These are phyloP conservation scores for Zeugodacus cucurbitae DNA, from an alignment of 1,140 invertebrate genomes.

Conservation along the genomic window DNA sequence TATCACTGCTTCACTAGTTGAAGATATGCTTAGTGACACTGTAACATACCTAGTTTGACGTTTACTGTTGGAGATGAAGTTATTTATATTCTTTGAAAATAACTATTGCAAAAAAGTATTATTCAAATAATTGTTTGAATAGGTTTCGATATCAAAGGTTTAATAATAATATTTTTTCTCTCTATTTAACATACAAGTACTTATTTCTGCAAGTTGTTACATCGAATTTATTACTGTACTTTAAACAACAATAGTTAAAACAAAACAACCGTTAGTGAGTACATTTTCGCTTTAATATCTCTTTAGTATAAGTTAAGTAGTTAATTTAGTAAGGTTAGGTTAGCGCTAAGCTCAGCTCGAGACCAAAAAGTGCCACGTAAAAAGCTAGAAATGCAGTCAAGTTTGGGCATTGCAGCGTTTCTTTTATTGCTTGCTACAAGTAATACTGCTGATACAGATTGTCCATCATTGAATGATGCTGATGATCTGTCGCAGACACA, in stretches of 20 bases:
- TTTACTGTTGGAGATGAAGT: no score
- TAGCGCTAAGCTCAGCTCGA: not conserved
- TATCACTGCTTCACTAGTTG: no score
- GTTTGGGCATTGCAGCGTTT: not conserved
- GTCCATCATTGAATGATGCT: conserved; percentile 69
- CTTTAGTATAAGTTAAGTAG: not conserved
- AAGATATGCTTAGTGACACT: no score
- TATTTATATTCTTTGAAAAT: no score
- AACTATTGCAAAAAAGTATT: no score
- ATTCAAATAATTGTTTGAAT: no score
- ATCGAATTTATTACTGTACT: not conserved
- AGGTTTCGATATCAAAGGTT: no score
- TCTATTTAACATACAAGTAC: not conserved
- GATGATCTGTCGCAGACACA: conserved; percentile 77
- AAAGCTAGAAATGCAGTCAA: no score
- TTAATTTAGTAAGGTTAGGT: not conserved
- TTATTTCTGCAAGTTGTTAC: not conserved
- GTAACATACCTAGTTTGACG: no score
- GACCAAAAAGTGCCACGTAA: no score
- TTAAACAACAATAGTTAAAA: not conserved
- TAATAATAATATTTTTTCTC: no score
- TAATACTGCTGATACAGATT: conserved; percentile 59
- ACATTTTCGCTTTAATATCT: not conserved
- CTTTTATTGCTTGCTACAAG: not conserved
- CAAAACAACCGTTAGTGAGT: not conserved